phyloP scores from a whole-genome alignment of 2,113 vertebrate genomes.

The Upupa epops region DNA sequence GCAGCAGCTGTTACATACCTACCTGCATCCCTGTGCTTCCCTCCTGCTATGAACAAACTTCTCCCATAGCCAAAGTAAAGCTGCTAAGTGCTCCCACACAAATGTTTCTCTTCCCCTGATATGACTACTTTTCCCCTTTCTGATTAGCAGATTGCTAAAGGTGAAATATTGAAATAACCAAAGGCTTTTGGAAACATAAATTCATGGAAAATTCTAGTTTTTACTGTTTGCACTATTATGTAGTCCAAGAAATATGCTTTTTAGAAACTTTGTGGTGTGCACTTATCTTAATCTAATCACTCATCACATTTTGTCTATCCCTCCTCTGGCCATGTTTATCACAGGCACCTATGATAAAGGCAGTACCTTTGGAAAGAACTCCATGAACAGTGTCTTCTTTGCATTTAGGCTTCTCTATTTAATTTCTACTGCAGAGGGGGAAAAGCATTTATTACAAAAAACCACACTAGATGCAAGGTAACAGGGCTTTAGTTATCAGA shows the following conservation, averaged over 20 bases:
- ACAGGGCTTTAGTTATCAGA: slow-evolving; percentile 15
- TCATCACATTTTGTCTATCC: slow-evolving; percentile 16
- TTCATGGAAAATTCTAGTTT: slow-evolving; percentile 26
- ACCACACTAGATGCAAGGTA: slow-evolving; percentile 11
- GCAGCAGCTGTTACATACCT: too few relatives aligned
- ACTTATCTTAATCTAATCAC: slow-evolving; percentile 43
- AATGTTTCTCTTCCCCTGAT: not conserved
- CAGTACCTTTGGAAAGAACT: slow-evolving; percentile 49
- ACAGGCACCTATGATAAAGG: slow-evolving; percentile 44
- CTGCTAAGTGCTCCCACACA: slow-evolving; percentile 26
- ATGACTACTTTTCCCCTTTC: not conserved
- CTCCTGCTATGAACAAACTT: not conserved
- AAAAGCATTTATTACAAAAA: slow-evolving; percentile 58
- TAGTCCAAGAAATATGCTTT: slow-evolving; percentile 58
- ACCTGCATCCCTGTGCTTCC: too few relatives aligned
- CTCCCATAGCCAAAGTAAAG: not conserved
- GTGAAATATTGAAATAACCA: slow-evolving; percentile 35
- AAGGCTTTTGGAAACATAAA: slow-evolving; percentile 47
- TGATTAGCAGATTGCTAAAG: slow-evolving; percentile 8
- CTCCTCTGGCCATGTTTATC: slow-evolving; percentile 52
- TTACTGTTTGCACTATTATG: slow-evolving; percentile 34
- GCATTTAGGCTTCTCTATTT: slow-evolving; percentile 41
- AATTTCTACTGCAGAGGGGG: slow-evolving; percentile 50
- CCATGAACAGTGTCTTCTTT: too few relatives aligned
- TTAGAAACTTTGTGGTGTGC: slow-evolving; percentile 51